A percentile compares a stretch with the other conserved stretches of the same genome.
Conservation (phyloP, 2,113 vertebrate genomes). For the Leptobrachium leishanense region DNA sequence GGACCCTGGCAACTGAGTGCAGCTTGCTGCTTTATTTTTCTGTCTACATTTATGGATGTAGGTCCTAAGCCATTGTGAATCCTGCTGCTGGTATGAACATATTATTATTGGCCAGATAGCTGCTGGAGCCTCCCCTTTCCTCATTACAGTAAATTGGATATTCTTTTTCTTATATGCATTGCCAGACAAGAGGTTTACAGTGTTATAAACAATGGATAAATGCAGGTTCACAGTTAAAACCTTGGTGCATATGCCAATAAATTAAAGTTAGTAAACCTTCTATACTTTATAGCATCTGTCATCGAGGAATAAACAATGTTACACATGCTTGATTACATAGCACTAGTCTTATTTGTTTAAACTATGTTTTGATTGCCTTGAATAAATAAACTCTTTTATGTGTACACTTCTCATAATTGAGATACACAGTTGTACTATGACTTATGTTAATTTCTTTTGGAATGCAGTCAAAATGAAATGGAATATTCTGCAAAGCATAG, state of each 20-base stretch:
- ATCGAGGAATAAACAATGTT: background rate
- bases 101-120: too few relatives aligned
- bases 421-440: conserved; percentile 18
- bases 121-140: too few relatives aligned
- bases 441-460: conserved; percentile 30
- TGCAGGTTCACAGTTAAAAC: background rate
- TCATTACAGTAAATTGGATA: too few relatives aligned
- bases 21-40: too few relatives aligned
- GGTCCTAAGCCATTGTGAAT: too few relatives aligned
- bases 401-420: conserved; percentile 21
- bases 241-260: background rate
- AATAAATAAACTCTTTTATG: conserved; percentile 13
- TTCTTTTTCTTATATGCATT: too few relatives aligned
- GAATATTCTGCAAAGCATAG: conserved; percentile 9
- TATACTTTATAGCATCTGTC: background rate
- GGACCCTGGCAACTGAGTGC: too few relatives aligned
- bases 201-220: background rate
- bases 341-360: background rate
- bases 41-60: too few relatives aligned
- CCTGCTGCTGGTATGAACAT: too few relatives aligned
- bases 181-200: background rate
- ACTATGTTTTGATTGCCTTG: conserved; percentile 1
- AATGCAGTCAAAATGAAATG: conserved; percentile 16
- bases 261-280: background rate
- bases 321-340: background rate